Percentiles rank a stretch among this genome's conserved stretches.
Evolutionary conservation across 1,140 invertebrate species (phyloP).

Genomic region (Megalopta genalis): DNA sequence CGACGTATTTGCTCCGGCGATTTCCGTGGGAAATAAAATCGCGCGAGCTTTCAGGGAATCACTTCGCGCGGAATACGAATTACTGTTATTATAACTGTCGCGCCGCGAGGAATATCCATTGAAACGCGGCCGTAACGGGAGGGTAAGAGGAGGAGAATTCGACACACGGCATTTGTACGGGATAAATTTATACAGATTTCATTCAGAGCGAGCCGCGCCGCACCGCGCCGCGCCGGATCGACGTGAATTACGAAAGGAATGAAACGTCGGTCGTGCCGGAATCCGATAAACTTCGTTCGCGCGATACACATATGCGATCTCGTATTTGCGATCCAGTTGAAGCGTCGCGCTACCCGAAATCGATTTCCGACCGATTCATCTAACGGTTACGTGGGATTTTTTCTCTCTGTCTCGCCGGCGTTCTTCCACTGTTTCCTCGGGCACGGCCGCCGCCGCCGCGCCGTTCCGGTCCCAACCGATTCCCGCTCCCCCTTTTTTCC

Average conservation of each 20-base stretch:
- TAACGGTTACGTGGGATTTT: slow-evolving; percentile 54
- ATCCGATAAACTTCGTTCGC: slow-evolving; percentile 43
- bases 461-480: no score
- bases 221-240: not conserved
- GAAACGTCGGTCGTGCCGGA: slow-evolving; percentile 20
- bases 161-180: not conserved
- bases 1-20: no score
- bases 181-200: slow-evolving; percentile 37
- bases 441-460: not conserved
- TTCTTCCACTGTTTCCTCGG: slow-evolving; percentile 5
- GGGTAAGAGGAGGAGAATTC: not conserved
- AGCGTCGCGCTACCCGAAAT: slow-evolving; percentile 49
- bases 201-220: slow-evolving; percentile 10
- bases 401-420: not conserved
- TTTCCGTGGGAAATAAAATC: no score
- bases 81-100: not conserved
- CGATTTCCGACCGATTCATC: slow-evolving; percentile 62
- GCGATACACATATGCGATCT: slow-evolving; percentile 47
- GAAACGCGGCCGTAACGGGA: not conserved
- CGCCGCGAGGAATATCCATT: not conserved
- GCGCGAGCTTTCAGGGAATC: not conserved
- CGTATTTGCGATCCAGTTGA: slow-evolving; percentile 40
- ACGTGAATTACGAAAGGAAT: slow-evolving; percentile 41
- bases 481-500: slow-evolving; percentile 40
- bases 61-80: not conserved